These are phyloP conservation scores for Hozukius guyotensis DNA, from an alignment of 2,797 vertebrate species.

Conservation along the genomic window DNA sequence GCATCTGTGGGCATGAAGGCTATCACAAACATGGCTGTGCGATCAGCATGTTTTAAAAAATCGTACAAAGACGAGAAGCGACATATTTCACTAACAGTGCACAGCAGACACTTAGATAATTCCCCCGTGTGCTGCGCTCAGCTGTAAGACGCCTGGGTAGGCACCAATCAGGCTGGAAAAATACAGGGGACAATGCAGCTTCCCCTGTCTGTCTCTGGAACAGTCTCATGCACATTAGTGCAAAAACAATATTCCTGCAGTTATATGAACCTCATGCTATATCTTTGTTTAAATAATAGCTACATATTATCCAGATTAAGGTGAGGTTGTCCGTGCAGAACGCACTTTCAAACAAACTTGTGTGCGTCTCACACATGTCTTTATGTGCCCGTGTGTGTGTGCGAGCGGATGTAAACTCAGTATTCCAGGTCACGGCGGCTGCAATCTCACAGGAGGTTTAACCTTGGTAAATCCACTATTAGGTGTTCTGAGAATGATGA, in stretches of 20 bases:
- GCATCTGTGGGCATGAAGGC: constrained; percentile 23
- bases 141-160: constrained; percentile 74
- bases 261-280: background rate
- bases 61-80: constrained; percentile 60
- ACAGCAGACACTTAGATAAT: constrained; percentile 70
- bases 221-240: constrained; percentile 31
- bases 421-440: constrained; percentile 73
- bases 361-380: background rate
- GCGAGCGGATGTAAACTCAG: constrained; percentile 70
- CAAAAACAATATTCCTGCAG: constrained; percentile 29
- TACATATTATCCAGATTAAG: constrained; percentile 34
- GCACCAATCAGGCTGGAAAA: constrained; percentile 78
- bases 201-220: constrained; percentile 45
- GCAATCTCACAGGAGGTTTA: constrained; percentile 78
- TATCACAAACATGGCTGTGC: constrained; percentile 47
- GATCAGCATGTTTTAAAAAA: constrained; percentile 62
- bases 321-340: constrained; percentile 11
- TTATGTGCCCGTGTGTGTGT: background rate
- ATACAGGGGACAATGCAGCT: constrained; percentile 67
- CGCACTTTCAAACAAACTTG: constrained; percentile 22
- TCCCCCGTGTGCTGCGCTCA: constrained; percentile 76
- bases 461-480: constrained; percentile 83
- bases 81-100: constrained; percentile 70
- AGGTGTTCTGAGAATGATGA: constrained; percentile 81
- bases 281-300: constrained; percentile 17